Percentiles rank a stretch among this genome's conserved stretches.
These are phyloP conservation scores for Notodonta ziczac DNA, from an alignment of 2,888 invertebrate species.

Conservation along the genomic window DNA sequence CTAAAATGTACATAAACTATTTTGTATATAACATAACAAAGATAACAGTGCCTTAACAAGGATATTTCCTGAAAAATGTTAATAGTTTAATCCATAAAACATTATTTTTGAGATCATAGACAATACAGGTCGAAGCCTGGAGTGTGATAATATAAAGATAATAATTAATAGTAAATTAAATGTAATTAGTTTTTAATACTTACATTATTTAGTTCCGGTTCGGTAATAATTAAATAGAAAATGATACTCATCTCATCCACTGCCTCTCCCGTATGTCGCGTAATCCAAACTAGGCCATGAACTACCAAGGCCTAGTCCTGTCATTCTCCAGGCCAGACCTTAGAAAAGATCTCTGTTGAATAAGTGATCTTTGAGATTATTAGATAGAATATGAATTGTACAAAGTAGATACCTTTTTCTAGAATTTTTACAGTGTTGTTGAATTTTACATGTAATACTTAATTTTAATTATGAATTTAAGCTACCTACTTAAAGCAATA, in stretches of 20 bases:
- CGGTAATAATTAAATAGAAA: no score
- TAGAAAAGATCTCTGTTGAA: constrained; percentile 36
- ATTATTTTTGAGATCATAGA: constrained; percentile 33
- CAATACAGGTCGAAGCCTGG: constrained; percentile 20
- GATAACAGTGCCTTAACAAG: constrained; percentile 55
- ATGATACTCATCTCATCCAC: no score
- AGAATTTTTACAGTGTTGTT: constrained; percentile 74
- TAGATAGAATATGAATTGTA: constrained; percentile 62
- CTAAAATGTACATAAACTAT: constrained; percentile 42
- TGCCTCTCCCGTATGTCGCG: no score
- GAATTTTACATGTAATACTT: constrained; percentile 49
- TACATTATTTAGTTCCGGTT: no score
- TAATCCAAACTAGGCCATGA: no score
- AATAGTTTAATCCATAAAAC: constrained; percentile 33
- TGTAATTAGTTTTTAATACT: no score
- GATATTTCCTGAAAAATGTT: constrained; percentile 29
- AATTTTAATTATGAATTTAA: constrained; percentile 37
- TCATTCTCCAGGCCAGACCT: constrained; percentile 16
- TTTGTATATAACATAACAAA: constrained; percentile 44
- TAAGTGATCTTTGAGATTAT: constrained; percentile 70
- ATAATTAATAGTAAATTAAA: not conserved
- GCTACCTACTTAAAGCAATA: constrained; percentile 56
- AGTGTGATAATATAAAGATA: constrained; percentile 5
- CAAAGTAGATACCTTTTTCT: constrained; percentile 66
- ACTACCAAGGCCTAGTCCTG: not conserved